Evolutionary conservation across 1,140 invertebrate species (phyloP), one percentile per base, ranked within the genome.

Genomic region (Steinernema feltiae): DNA sequence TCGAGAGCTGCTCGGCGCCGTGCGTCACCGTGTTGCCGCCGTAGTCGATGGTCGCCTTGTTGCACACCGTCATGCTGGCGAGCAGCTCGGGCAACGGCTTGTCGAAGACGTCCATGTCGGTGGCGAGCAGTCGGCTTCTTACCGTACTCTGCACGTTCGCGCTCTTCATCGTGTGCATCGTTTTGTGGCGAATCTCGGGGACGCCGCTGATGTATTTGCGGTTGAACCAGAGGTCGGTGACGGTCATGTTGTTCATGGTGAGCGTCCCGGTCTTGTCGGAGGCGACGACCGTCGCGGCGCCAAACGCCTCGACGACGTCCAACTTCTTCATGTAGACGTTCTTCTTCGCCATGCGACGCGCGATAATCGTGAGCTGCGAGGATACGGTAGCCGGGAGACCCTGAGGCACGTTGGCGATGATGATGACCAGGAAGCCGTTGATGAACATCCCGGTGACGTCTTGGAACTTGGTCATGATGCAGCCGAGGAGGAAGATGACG

Each of bases 211-310:
- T 75, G 46, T 78, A 84, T 30, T 78, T 70, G 70, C 84, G 74
- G 70, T 77, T 79, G 69, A 79, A 81, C 83, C 83, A 85, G 27
- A 85, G 70, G 70, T 83, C 81, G 17, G 87, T 88, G n/a, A 94
- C 95, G 0, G 95, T 98, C 97, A 99, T 99, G 88, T 98, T 95
- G 87, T 99, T 99, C 87, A 95, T 94, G 0, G 97, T 99, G 41
- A 99, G 89, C 0, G 97, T 99, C 32, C 97, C 97, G 30, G 97
- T 99, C 89, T 99, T 99, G 88, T 99, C 97, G 0, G 94, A 97
- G 88, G 96, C 98, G 75, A 99, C 75, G 21, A 81, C 21, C 15
- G 75, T 81, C 30, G 77, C 73, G 18, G 76, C 72, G 32, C 88
- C 88, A 73, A 89, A 73, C 69, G 88, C 88, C 81, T 89, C 88